Conservation (phyloP, 1,140 invertebrate species). For the Sinella curviseta region DNA sequence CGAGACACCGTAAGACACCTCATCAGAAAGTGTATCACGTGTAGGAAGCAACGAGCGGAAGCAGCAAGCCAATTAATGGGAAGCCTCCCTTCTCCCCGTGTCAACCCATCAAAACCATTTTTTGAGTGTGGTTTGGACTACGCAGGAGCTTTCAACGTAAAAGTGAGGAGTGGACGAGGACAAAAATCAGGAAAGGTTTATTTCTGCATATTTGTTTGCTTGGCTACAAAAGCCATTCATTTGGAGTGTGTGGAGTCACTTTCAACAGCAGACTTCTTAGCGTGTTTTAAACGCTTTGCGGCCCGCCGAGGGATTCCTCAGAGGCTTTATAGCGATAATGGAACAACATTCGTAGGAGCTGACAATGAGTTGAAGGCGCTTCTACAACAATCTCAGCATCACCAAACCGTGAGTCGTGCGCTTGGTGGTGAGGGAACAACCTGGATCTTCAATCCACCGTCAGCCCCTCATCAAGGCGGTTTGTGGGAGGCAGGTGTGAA, state of each 20-base stretch:
- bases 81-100: too few relatives aligned
- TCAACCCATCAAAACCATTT: too few relatives aligned
- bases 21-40: slow-evolving; percentile 50
- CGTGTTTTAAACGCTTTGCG: slow-evolving; percentile 34
- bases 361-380: slow-evolving; percentile 40
- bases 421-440: slow-evolving; percentile 35
- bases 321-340: slow-evolving; percentile 50
- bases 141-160: slow-evolving; percentile 2
- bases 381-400: background rate
- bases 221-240: slow-evolving; percentile 47
- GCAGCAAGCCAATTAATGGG: background rate
- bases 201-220: slow-evolving; percentile 47
- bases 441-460: slow-evolving; percentile 51
- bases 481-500: slow-evolving; percentile 52
- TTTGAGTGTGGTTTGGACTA: background rate
- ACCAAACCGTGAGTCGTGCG: background rate
- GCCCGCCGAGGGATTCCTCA: slow-evolving; percentile 40
- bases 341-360: slow-evolving; percentile 40
- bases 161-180: background rate
- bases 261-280: slow-evolving; percentile 40
- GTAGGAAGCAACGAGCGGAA: slow-evolving; percentile 29
- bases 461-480: slow-evolving; percentile 50
- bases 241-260: slow-evolving; percentile 47
- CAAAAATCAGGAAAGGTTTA: slow-evolving; percentile 6
- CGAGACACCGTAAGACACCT: slow-evolving; percentile 39